Base-by-base conservation (phyloP, 2,113 vertebrate genomes). In the Psilopogon haemacephalus region DNA sequence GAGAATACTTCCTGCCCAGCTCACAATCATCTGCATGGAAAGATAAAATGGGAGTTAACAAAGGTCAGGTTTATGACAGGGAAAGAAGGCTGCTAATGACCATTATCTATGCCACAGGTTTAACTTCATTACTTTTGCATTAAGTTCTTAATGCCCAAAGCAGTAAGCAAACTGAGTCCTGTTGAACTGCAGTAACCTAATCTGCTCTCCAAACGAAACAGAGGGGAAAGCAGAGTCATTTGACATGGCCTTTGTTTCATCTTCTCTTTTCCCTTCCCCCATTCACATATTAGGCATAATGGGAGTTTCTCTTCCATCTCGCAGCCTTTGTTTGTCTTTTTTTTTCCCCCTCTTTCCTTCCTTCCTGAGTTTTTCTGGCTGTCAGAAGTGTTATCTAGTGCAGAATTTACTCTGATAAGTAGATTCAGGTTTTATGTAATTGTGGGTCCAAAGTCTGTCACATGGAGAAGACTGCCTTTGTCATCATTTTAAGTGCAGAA, bases 101-200 rank as follows among this genome's bases (percentile, higher is more conserved):
- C 94, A 95, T 96, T 96, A 96, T 96, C 96, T 96, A 65, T 96
- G 93, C 93, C 94, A 96, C 95, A 96, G 93, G 94, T 96, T 96
- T 96, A 96, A 96, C 94, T 95, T 96, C 91, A 96, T 96, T 96
- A 96, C 95, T 90, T 96, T 96, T 93, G 42, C 88, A 95, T 95
- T 64, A 82, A 92, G 87, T 94, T 89, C 77, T 65, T 78, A 81
- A 91, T 94, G 77, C 90, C 82, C 79, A 95, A 52, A 96, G 94
- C 90, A 94, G 89, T 86, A 95, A 95, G 84, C 95, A 95, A 97
- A 84, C 50, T 58, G 56, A 63, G 76, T 83, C 77, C 59, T 92
- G 54, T 86, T 88, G 84, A 90, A 94, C 88, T 94, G 37, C 77
- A 81, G 86, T 92, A 94, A 94, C 89, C 86, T 84, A 93, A 83